Evolutionary conservation across 2,888 invertebrate species (phyloP).

Genomic region (Scaptodrosophila latifasciaeformis): DNA sequence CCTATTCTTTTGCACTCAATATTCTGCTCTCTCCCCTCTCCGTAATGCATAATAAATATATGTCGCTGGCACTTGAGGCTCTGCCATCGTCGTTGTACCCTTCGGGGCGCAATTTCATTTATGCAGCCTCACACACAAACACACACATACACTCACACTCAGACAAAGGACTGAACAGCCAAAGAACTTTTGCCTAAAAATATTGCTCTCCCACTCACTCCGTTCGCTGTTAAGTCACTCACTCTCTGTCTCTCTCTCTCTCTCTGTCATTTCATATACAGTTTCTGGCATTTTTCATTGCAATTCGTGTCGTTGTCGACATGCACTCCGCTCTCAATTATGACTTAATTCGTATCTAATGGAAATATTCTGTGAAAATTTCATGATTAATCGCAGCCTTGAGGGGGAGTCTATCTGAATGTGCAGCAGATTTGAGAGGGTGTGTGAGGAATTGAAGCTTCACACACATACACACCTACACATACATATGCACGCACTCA

Average conservation of each 20-base stretch:
- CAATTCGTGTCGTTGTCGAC: conserved; percentile 5
- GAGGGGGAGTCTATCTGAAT: conserved; percentile 27
- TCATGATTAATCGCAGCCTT: conserved; percentile 65
- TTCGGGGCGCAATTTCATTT: conserved; percentile 34
- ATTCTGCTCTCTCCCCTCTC: too few relatives aligned
- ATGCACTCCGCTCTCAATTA: conserved; percentile 69
- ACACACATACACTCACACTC: conserved; percentile 2
- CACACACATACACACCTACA: background rate
- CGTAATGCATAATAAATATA: conserved; percentile 47
- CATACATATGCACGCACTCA: too few relatives aligned
- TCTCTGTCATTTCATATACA: too few relatives aligned
- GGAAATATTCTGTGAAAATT: conserved; percentile 66
- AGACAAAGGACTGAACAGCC: too few relatives aligned
- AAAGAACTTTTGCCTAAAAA: too few relatives aligned
- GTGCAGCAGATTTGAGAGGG: background rate
- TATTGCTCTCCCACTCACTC: too few relatives aligned
- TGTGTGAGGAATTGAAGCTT: background rate
- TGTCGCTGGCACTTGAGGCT: conserved; percentile 55
- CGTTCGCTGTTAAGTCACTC: too few relatives aligned
- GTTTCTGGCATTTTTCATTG: conserved; percentile 1
- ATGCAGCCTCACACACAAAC: conserved; percentile 38
- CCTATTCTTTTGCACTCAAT: background rate
- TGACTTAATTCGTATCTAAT: conserved; percentile 71
- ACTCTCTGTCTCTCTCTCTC: too few relatives aligned
- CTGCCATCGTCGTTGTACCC: background rate